Base-by-base conservation (phyloP, 37 sponge, comb jelly and placozoan genomes). In the Chondrilla cf. caribensis region DNA sequence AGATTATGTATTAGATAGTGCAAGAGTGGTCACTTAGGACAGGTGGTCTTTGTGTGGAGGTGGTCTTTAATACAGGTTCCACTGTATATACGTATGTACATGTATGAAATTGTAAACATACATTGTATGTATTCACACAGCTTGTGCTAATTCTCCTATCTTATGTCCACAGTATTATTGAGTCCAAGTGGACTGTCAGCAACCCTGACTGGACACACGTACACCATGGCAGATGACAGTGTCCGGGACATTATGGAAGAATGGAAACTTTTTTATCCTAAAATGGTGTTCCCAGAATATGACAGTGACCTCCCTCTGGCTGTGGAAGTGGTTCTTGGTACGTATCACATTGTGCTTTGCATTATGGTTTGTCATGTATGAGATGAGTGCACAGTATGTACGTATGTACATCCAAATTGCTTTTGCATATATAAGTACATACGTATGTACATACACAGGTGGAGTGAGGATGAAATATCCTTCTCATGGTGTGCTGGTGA, bases 161-260 rank as follows among this genome's bases (percentile, higher is more conserved):
- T n/a, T n/a, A n/a, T n/a, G n/a, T n/a, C n/a, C n/a, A n/a, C 84
- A 89, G 93, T 92, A 9, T 79, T 92, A 54, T 82, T 92, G 29
- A 92, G 93, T 43, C 93, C 93, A 38, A 92, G 93, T 81, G 93
- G 93, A 14, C 68, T 92, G 9, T 86, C 89, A 85, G 93, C 89
- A 0, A 77, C 89, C 54, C 84, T 92, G 84, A 92, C 93, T n/a
- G 93, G 93, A 2, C 93, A 92, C 82, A 88, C 84, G 81, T 92
- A 92, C 81, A 80, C 60, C 42, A 38, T 47, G 35, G 47, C 87
- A 38, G 93, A 92, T 68, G 57, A 65, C 18, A 86, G 84, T 40
- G 86, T 92, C 36, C 60, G 64, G 32, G 89, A 92, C 32, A 68
- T 92, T 51, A 73, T 92, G 28, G 89, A 92, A 38, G 93, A 92